Conservation (phyloP, 2,797 vertebrate species). For the Argya squamiceps region DNA sequence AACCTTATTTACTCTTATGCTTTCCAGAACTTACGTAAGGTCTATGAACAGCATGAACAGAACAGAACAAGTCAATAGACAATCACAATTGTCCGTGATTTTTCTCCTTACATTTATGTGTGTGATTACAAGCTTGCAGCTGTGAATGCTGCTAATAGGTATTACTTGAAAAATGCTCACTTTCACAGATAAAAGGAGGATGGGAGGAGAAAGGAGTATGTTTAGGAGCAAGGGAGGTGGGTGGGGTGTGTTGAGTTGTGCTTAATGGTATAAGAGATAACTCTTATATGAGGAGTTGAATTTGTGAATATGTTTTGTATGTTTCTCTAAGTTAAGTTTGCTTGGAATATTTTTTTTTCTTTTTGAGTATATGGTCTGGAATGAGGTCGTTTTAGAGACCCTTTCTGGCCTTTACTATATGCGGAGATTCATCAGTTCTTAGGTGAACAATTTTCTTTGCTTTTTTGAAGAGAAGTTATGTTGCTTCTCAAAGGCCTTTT, state of each 20-base stretch:
- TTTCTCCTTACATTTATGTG: neutral
- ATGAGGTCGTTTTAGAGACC: neutral
- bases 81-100: neutral
- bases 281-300: neutral
- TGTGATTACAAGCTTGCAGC: neutral
- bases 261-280: accelerated
- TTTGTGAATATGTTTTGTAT: neutral
- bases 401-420: neutral
- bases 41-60: neutral
- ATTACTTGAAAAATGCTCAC: neutral
- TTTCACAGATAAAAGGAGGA: neutral
- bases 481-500: neutral
- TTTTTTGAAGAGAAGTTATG: neutral
- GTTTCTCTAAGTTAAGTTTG: neutral
- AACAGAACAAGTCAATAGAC: neutral
- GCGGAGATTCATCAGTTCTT: neutral
- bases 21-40: neutral
- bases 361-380: neutral
- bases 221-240: neutral
- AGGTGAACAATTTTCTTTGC: neutral
- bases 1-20: neutral
- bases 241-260: neutral
- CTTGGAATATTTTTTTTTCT: accelerated
- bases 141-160: neutral
- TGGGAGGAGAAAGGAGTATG: accelerated